phyloP scores from a whole-genome alignment of 1,140 invertebrate genomes.

The Archivesica marissinica region DNA sequence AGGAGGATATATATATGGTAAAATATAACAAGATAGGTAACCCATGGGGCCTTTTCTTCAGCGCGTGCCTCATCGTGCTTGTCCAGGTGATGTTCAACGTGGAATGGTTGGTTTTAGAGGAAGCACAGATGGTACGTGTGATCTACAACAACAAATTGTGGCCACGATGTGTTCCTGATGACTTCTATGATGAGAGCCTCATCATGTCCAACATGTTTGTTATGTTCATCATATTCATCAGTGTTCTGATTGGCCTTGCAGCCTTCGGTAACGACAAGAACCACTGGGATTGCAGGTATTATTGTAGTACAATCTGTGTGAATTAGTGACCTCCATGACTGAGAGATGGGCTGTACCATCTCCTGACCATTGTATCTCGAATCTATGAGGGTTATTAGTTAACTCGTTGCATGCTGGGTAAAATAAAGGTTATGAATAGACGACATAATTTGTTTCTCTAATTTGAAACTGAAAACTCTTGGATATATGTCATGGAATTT shows the following conservation, averaged over 20 bases:
- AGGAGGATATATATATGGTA: slow-evolving; percentile 78
- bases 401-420: too few species aligned
- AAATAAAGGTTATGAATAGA: too few species aligned
- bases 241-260: slow-evolving; percentile 82
- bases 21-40: slow-evolving; percentile 80
- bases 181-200: slow-evolving; percentile 84
- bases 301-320: too few species aligned
- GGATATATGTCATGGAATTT: too few species aligned
- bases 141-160: slow-evolving; percentile 77
- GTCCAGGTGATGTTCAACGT: slow-evolving; percentile 84
- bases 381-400: too few species aligned
- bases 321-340: too few species aligned
- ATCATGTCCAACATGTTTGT: slow-evolving; percentile 85
- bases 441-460: too few species aligned
- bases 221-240: slow-evolving; percentile 84
- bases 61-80: slow-evolving; percentile 81
- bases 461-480: too few species aligned
- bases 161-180: slow-evolving; percentile 78
- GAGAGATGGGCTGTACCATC: too few species aligned
- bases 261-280: slow-evolving; percentile 79
- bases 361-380: too few species aligned
- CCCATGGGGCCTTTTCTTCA: slow-evolving; percentile 83
- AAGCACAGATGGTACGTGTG: slow-evolving; percentile 72
- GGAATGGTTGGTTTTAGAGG: slow-evolving; percentile 84
- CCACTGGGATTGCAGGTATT: slow-evolving; percentile 67